A percentile compares a stretch with the other conserved stretches of the same genome.
These are phyloP conservation scores for Maccullochella peelii DNA, from an alignment of 2,113 vertebrate species.

Conservation along the genomic window DNA sequence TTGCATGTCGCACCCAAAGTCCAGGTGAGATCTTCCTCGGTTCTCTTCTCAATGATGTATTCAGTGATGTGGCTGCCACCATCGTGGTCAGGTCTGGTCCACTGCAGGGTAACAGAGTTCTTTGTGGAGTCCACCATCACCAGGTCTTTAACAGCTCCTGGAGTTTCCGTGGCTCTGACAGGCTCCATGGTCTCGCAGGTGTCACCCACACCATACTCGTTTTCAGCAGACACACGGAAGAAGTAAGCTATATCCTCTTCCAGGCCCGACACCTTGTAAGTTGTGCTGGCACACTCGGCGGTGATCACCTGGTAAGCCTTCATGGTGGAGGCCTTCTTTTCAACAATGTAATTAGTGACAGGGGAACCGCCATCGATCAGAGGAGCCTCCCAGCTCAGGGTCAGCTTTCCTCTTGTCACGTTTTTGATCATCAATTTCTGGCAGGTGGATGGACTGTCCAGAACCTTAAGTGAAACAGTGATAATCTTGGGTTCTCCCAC, in stretches of 20 bases:
- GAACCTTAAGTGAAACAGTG: conserved; percentile 92
- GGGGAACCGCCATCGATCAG: conserved; percentile 93
- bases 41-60: conserved; percentile 94
- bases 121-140: conserved; percentile 94
- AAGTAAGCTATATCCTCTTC: conserved; percentile 94
- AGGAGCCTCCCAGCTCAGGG: conserved; percentile 95
- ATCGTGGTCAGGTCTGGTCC: conserved; percentile 96
- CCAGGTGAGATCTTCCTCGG: conserved; percentile 88
- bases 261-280: conserved; percentile 90
- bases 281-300: conserved; percentile 89
- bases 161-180: conserved; percentile 94
- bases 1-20: conserved; percentile 89
- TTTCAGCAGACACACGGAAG: conserved; percentile 97
- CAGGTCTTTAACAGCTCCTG: conserved; percentile 92
- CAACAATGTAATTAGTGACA: conserved; percentile 94
- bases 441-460: conserved; percentile 94
- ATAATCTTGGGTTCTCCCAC: conserved; percentile 94
- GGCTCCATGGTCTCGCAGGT: conserved; percentile 92
- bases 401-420: conserved; percentile 92
- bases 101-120: conserved; percentile 91
- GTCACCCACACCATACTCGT: conserved; percentile 94
- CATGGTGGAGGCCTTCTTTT: conserved; percentile 95
- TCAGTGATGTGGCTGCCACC: conserved; percentile 96
- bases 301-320: conserved; percentile 92
- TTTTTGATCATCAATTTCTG: conserved; percentile 94